Evolutionary conservation across 2,797 vertebrate species (phyloP).

Genomic region (Orientallactaga sibirica): DNA sequence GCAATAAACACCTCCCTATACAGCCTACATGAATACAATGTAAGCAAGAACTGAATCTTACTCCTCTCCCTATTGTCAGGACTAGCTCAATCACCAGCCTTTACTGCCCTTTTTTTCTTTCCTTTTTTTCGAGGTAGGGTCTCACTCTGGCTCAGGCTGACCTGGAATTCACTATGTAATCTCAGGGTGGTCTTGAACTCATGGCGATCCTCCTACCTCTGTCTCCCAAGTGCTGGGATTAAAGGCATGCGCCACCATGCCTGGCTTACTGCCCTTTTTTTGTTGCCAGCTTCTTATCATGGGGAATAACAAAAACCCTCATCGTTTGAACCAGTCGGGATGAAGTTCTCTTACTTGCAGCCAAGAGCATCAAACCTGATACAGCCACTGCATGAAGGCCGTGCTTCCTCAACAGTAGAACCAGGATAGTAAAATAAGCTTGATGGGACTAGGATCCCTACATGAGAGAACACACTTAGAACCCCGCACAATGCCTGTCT

Average conservation of each 20-base stretch:
- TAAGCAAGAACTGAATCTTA: not conserved
- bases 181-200: no score
- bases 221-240: no score
- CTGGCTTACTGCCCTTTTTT: not conserved
- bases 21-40: not conserved
- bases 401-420: not conserved
- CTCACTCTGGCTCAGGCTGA: no score
- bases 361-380: not conserved
- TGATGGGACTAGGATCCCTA: not conserved
- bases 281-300: not conserved
- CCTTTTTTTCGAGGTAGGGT: no score
- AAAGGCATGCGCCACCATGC: no score
- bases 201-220: no score
- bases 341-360: slow-evolving; percentile 32
- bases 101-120: not conserved
- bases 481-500: not conserved
- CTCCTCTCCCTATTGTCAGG: not conserved
- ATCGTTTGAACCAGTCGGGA: not conserved
- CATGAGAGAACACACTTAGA: not conserved
- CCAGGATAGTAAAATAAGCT: not conserved
- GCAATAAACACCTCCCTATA: not conserved
- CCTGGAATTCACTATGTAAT: no score
- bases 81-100: not conserved
- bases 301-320: not conserved
- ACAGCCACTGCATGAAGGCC: not conserved